phyloP scores from a whole-genome alignment of 2,113 vertebrate genomes.

The Melierax canorus region DNA sequence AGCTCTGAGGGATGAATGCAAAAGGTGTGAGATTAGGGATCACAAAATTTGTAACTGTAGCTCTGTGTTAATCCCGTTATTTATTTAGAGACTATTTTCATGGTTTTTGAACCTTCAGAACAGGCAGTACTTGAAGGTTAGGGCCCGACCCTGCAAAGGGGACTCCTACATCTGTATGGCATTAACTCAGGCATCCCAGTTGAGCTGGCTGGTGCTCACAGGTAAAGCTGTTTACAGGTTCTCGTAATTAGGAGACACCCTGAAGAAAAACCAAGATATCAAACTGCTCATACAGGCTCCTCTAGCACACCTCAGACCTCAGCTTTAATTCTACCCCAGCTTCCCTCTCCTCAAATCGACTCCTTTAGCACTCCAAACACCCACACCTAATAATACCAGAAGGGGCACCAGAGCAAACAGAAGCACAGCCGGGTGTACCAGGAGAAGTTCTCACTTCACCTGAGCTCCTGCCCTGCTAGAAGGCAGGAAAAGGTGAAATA shows the following conservation, averaged over 20 bases:
- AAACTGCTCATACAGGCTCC: fast-evolving
- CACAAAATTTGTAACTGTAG: background rate
- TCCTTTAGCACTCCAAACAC: background rate
- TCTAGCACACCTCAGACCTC: background rate
- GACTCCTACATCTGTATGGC: background rate
- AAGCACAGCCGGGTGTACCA: background rate
- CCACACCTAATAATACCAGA: background rate
- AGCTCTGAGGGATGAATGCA: background rate
- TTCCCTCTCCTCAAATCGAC: background rate
- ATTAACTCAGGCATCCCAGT: background rate
- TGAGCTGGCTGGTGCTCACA: background rate
- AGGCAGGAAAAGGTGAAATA: background rate
- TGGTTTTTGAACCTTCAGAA: background rate
- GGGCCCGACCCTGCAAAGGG: background rate
- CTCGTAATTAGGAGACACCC: background rate
- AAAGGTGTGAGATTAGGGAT: background rate
- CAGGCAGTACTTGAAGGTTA: background rate
- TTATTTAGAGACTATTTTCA: background rate
- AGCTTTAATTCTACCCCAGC: background rate
- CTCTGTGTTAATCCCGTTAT: background rate
- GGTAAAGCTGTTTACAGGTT: background rate
- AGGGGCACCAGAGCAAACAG: background rate
- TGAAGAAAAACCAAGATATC: background rate
- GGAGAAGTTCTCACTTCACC: background rate
- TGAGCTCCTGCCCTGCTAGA: background rate